Evolutionary conservation across 2,113 vertebrate species (phyloP), one percentile per base, ranked within the genome.

Genomic region (Cebus imitator): DNA sequence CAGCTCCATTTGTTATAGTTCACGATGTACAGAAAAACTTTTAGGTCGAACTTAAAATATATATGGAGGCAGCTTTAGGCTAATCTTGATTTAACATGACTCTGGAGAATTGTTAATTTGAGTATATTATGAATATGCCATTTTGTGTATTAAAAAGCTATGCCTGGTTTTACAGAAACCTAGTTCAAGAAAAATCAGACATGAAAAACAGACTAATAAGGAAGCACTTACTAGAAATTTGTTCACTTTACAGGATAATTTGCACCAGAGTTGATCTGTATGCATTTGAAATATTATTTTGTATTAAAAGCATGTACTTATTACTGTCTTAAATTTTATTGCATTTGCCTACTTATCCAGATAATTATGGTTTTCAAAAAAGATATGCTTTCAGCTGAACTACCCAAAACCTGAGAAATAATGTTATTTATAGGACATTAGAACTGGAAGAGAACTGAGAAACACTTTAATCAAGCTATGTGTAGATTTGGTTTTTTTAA

Each of bases 281-380:
- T 94, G 37, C 27, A 58, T 64, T 82, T 84, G 91, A 87, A 88
- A 85, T 91, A 45, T 25, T 57, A 96, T 52, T 96, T 83, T 87
- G 45, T 80, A 57, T 66, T 58, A 90, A 92, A 76, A 25, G 37
- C 27, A 0, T 90, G 32, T 76, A 32, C 57, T 79, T 92, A 68
- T 43, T 68, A 64, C 1, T 85, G 55, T 73, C 8, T 55, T 55
- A 80, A 80, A 91, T 79, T 89, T 79, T 93, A 85, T 40, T 70
- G 2, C 17, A 43, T 40, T 95, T 9, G 4, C 17, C 17, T 79
- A 89, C 30, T 94, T 80, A 66, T 55, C 50, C n/a, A 95, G 58
- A 35, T 90, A 87, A 90, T 75, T 90, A 37, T 32, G 13, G 27
- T 48, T 81, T 87, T 43, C 0, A 3, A 58, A 90, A 92, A 73